These are phyloP conservation scores for Xylocampa areola DNA, from an alignment of 2,888 invertebrate genomes.

Conservation along the genomic window DNA sequence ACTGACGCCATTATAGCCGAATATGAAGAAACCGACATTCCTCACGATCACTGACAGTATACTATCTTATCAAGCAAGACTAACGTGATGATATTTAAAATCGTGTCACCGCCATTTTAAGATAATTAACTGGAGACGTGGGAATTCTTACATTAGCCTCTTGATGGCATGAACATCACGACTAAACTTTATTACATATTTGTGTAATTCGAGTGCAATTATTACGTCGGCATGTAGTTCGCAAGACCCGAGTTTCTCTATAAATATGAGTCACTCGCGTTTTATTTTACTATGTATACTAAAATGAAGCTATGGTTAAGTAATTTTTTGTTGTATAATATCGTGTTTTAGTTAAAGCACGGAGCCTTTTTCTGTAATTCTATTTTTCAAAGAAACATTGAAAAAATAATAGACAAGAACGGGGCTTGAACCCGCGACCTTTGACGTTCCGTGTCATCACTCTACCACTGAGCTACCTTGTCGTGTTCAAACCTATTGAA, in stretches of 20 bases:
- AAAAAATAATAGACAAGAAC: too few species aligned
- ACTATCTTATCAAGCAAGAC: constrained; percentile 37
- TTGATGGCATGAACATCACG: constrained; percentile 54
- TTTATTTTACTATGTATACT: constrained; percentile 15
- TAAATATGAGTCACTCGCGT: constrained; percentile 49
- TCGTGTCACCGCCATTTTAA: constrained; percentile 45
- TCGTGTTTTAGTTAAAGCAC: too few species aligned
- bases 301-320: too few species aligned
- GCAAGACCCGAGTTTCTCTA: constrained; percentile 43
- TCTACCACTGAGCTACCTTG: too few species aligned
- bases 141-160: constrained; percentile 57
- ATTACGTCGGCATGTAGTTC: constrained; percentile 45
- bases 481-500: too few species aligned
- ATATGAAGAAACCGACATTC: constrained; percentile 21
- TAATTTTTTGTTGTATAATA: too few species aligned
- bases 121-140: constrained; percentile 58
- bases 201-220: constrained; percentile 55
- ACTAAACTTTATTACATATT: constrained; percentile 59
- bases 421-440: too few species aligned
- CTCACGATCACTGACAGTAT: constrained; percentile 37
- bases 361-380: too few species aligned
- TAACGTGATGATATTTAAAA: constrained; percentile 54
- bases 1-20: too few species aligned
- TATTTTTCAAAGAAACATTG: too few species aligned
- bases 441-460: too few species aligned